Evolutionary conservation across 2,888 invertebrate genomes (phyloP), one percentile per base, ranked within the genome.

Genomic region (Drosophila multiciliata): DNA sequence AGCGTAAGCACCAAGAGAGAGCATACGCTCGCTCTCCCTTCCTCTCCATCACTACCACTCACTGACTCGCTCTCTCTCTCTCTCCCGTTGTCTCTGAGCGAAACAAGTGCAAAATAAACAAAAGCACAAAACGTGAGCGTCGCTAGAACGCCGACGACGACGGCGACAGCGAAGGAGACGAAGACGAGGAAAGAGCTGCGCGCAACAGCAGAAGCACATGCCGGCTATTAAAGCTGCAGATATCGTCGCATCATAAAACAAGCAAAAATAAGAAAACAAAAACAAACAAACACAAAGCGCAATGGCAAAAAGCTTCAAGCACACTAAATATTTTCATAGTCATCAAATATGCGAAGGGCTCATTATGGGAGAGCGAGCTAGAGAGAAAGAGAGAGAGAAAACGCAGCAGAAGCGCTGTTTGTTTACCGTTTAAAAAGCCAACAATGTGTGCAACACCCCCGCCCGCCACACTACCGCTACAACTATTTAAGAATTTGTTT

Each of bases 81-180:
- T 11, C 55, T 20, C 29, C 42, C 15, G 23, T 23, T 23, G 40
- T 9, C 8, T 35, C 54, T 49, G 26, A 55, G 55, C 69, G 55
- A 60, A 73, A 35, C 80, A 80, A 80, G 65, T 74, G 73, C 67
- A 78, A 86, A 88, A 75, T 80, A 88, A 88, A 86, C 86, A 88
- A 83, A 86, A 72, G 78, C 73, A 79, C 80, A 71, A 75, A 80
- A 69, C 71, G 78, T 78, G 77, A 70, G 78, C 78, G 64, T 55
- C 38, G 32, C 60, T 26, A 72, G 58, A 63, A 59, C 38, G 32
- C n/a, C 29, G 42, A 54, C 29, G 54, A 33, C 33, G 62, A 42
- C 5, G 20, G 1, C 40, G 12, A 58, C 17, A 2, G 20, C 7
- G 52, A 23, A 17, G 12, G 23, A 23, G 50, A 48, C 29, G 61